Evolutionary conservation across 2,113 vertebrate genomes (phyloP).

Genomic region (cat (Felis catus)): DNA sequence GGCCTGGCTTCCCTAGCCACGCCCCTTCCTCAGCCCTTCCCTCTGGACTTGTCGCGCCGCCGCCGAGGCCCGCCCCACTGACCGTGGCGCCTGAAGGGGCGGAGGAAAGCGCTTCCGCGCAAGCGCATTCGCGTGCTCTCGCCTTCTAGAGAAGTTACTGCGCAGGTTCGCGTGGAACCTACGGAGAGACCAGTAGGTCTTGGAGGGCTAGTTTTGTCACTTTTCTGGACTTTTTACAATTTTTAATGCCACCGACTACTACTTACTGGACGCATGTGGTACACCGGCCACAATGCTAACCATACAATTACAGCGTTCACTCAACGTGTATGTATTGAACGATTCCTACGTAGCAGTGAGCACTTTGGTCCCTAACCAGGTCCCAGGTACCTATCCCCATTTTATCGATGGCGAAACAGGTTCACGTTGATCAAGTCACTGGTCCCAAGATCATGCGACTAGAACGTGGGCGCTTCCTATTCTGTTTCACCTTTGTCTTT

Average conservation of each 20-base stretch:
- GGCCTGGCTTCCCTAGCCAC: conserved; percentile 6
- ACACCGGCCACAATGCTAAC: neutral
- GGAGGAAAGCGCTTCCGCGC: neutral
- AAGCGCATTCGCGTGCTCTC: neutral
- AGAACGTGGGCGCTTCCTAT: neutral
- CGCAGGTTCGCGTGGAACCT: neutral
- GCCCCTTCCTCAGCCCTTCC: conserved; percentile 49
- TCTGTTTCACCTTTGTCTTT: neutral
- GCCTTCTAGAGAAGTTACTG: neutral
- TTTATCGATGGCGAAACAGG: neutral
- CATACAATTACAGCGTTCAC: neutral
- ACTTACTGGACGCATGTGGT: neutral
- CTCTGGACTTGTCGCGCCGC: neutral
- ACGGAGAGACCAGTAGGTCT: rapidly evolving
- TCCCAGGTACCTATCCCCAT: neutral
- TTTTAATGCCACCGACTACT: neutral
- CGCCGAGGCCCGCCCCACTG: neutral
- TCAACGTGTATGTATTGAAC: neutral
- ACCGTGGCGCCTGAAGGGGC: neutral
- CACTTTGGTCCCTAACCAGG: neutral
- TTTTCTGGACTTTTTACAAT: neutral
- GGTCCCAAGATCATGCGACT: neutral
- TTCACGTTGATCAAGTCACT: neutral
- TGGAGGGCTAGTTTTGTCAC: rapidly evolving
- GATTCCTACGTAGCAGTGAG: no score